Conservation (phyloP, 2,888 invertebrate genomes). For the Eupithecia tripunctaria region DNA sequence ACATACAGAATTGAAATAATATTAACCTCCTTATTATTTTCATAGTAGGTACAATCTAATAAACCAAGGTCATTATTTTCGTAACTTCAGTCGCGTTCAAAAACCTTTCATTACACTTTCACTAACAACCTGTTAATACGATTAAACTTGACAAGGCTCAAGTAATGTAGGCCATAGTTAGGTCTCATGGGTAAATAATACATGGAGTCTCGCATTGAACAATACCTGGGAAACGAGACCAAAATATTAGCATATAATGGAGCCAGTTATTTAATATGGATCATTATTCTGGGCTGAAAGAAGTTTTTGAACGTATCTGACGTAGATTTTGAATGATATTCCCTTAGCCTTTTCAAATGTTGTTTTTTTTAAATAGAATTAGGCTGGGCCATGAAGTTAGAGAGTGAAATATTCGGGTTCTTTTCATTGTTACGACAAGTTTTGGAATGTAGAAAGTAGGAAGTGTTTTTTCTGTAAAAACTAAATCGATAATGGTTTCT, state of each 20-base stretch:
- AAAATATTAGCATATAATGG: constrained; percentile 43
- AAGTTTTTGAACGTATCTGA: not conserved
- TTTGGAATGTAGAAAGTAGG: not conserved
- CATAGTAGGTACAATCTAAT: constrained; percentile 18
- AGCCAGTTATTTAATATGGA: constrained; percentile 44
- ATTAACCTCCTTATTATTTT: not conserved
- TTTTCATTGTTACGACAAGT: not conserved
- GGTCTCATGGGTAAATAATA: constrained; percentile 30
- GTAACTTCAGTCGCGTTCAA: constrained; percentile 25
- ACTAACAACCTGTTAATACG: constrained; percentile 36
- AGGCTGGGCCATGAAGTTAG: constrained; percentile 12
- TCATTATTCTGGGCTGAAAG: constrained; percentile 22
- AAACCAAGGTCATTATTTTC: constrained; percentile 25
- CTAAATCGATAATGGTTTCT: constrained; percentile 29
- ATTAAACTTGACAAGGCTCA: constrained; percentile 35
- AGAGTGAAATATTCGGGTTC: not conserved
- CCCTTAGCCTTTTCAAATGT: not conserved
- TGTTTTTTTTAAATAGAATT: constrained; percentile 5
- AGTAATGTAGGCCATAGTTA: constrained; percentile 36
- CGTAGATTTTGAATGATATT: not conserved
- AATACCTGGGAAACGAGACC: constrained; percentile 44
- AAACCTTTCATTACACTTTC: constrained; percentile 32
- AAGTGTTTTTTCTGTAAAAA: constrained; percentile 38
- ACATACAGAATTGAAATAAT: not conserved
- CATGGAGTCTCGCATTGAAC: constrained; percentile 24